A percentile compares a stretch with the other conserved stretches of the same genome.
phyloP scores from a whole-genome alignment of 2,888 invertebrate species.

The Shargacucullia verbasci region DNA sequence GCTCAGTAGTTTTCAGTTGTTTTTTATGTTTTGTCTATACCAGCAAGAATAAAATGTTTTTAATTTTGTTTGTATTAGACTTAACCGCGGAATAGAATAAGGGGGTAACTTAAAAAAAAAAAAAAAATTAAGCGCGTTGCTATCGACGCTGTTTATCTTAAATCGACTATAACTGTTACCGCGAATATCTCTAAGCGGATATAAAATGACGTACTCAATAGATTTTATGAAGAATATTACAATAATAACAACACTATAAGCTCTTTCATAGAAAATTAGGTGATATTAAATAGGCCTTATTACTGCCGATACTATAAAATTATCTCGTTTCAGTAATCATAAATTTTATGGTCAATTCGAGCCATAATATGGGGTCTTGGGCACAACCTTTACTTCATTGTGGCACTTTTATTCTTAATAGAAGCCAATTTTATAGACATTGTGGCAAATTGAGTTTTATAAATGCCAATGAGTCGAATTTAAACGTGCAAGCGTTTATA shows the following conservation, averaged over 20 bases:
- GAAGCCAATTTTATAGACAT: conserved; percentile 18
- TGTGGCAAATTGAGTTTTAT: background rate
- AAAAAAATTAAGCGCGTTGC: no score
- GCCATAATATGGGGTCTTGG: conserved; percentile 27
- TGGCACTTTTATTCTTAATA: conserved; percentile 25
- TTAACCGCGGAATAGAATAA: no score
- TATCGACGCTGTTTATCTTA: no score
- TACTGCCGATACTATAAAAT: conserved; percentile 43
- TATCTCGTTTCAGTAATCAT: conserved; percentile 49
- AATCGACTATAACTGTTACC: conserved; percentile 5
- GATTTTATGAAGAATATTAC: conserved; percentile 20
- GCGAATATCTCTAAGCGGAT: conserved; percentile 5
- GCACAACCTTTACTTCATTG: conserved; percentile 18
- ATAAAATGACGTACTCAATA: conserved; percentile 6
- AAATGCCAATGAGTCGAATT: no score
- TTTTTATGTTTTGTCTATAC: no score
- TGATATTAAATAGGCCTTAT: conserved; percentile 43
- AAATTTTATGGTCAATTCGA: conserved; percentile 48
- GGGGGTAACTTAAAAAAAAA: no score
- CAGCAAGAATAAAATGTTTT: no score
- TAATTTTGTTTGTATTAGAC: no score
- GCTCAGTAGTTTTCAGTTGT: no score
- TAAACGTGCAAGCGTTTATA: no score
- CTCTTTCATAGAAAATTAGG: conserved; percentile 36
- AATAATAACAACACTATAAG: conserved; percentile 13